Percentiles rank a stretch among this genome's conserved stretches.
Conservation (phyloP, 2,888 invertebrate genomes). For the Bombyx huttoni region DNA sequence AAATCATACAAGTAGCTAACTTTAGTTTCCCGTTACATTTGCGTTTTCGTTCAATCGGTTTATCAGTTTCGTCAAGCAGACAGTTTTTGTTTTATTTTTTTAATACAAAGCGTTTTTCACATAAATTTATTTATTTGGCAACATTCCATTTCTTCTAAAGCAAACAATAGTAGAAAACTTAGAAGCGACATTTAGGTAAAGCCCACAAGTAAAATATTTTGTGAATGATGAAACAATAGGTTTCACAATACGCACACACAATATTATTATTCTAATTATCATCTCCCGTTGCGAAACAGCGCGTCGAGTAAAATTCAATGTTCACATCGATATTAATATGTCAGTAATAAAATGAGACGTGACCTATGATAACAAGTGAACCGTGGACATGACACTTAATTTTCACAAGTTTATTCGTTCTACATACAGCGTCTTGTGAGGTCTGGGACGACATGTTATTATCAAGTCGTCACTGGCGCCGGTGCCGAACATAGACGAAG, state of each 20-base stretch:
- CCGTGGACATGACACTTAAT: slow-evolving; percentile 59
- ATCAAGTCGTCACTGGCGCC: slow-evolving; percentile 42
- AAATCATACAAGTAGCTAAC: too few species aligned
- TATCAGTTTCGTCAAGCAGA: too few species aligned
- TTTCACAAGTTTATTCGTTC: slow-evolving; percentile 64
- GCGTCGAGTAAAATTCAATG: slow-evolving; percentile 52
- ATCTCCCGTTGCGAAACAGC: slow-evolving; percentile 38
- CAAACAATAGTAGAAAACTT: too few species aligned
- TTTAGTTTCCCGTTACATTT: too few species aligned
- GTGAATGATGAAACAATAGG: slow-evolving; percentile 3
- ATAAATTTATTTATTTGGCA: too few species aligned
- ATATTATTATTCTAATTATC: slow-evolving; percentile 5
- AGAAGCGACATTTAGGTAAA: too few species aligned
- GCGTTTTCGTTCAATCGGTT: too few species aligned
- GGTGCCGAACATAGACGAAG: slow-evolving; percentile 14
- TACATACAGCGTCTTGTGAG: slow-evolving; percentile 58
- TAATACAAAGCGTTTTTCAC: too few species aligned
- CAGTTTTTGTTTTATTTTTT: too few species aligned
- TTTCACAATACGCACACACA: slow-evolving; percentile 12
- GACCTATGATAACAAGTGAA: slow-evolving; percentile 58
- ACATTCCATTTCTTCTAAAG: too few species aligned
- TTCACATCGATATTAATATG: slow-evolving; percentile 60
- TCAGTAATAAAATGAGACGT: slow-evolving; percentile 62
- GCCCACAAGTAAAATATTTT: too few species aligned
- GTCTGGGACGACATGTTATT: slow-evolving; percentile 25